Conservation (phyloP, 2,113 vertebrate species). For the Phrynosoma blainvillii region DNA sequence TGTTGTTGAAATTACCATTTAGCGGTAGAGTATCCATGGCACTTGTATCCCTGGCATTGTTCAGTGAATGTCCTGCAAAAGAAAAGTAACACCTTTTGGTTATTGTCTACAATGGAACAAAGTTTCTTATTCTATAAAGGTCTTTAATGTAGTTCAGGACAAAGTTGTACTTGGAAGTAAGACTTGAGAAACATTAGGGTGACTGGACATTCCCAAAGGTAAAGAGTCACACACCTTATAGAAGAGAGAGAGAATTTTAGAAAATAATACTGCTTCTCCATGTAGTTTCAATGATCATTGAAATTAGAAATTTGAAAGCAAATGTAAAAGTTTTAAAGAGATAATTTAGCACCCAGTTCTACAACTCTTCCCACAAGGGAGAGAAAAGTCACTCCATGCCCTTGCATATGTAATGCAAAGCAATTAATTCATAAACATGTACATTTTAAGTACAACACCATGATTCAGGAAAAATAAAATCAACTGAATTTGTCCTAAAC, state of each 20-base stretch:
- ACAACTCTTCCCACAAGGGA: conserved; percentile 70
- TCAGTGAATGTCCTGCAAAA: conserved; percentile 98
- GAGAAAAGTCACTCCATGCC: conserved; percentile 78
- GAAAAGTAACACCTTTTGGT: conserved; percentile 69
- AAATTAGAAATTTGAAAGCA: conserved; percentile 58
- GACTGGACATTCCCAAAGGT: conserved; percentile 74
- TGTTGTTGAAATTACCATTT: conserved; percentile 99
- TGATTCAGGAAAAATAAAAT: conserved; percentile 82
- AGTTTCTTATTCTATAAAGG: conserved; percentile 44
- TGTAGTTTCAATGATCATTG: conserved; percentile 46
- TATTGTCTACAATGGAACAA: conserved; percentile 43
- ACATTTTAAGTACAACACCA: conserved; percentile 75
- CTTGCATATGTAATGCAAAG: conserved; percentile 85
- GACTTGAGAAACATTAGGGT: conserved; percentile 69
- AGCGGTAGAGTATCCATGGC: conserved; percentile 99
- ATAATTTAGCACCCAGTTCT: conserved; percentile 72
- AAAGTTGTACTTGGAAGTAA: conserved; percentile 79
- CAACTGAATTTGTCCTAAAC: conserved; percentile 95
- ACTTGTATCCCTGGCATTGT: conserved; percentile 98
- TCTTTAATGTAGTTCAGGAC: conserved; percentile 98
- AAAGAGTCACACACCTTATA: conserved; percentile 71
- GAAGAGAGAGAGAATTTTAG: conserved; percentile 63
- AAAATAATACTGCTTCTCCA: conserved; percentile 62
- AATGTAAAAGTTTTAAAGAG: conserved; percentile 53
- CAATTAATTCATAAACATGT: conserved; percentile 78